Evolutionary conservation across 2,113 vertebrate genomes (phyloP).

Genomic region (Syngnathus floridae): DNA sequence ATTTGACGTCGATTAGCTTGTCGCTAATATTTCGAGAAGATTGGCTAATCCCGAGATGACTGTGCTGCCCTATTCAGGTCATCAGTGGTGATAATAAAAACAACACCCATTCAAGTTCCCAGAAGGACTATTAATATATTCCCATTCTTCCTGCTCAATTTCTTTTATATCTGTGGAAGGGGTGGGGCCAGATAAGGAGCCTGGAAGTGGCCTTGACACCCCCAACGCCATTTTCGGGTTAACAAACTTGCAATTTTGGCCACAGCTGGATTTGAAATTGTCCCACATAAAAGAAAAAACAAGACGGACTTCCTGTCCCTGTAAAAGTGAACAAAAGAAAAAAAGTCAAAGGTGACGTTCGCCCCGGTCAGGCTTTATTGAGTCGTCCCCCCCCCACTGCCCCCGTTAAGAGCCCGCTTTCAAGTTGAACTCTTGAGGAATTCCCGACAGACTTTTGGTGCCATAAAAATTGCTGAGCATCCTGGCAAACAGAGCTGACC

Average conservation of each 20-base stretch:
- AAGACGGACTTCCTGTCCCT: neutral
- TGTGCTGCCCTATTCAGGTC: conserved; percentile 42
- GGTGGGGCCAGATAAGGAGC: conserved; percentile 18
- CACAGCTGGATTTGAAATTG: neutral
- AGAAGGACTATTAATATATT: conserved; percentile 38
- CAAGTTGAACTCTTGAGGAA: conserved; percentile 50
- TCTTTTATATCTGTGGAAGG: conserved; percentile 16
- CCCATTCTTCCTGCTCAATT: conserved; percentile 24
- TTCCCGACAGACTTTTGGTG: conserved; percentile 49
- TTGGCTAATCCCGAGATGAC: neutral
- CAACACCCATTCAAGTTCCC: conserved; percentile 38
- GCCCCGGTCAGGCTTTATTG: conserved; percentile 44
- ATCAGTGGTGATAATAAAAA: conserved; percentile 11
- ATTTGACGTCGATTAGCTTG: neutral
- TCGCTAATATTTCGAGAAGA: neutral
- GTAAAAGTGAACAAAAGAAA: conserved; percentile 16
- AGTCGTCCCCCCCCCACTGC: conserved; percentile 4
- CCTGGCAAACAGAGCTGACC: conserved; percentile 48
- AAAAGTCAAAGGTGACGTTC: conserved; percentile 20
- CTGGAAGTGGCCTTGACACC: neutral
- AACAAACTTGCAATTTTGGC: neutral
- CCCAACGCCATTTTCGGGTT: too few relatives aligned
- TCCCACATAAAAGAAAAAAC: neutral
- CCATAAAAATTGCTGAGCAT: conserved; percentile 59
- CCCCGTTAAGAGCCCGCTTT: conserved; percentile 21